Conservation (phyloP, 2,113 vertebrate species). For the Leptosomus discolor region DNA sequence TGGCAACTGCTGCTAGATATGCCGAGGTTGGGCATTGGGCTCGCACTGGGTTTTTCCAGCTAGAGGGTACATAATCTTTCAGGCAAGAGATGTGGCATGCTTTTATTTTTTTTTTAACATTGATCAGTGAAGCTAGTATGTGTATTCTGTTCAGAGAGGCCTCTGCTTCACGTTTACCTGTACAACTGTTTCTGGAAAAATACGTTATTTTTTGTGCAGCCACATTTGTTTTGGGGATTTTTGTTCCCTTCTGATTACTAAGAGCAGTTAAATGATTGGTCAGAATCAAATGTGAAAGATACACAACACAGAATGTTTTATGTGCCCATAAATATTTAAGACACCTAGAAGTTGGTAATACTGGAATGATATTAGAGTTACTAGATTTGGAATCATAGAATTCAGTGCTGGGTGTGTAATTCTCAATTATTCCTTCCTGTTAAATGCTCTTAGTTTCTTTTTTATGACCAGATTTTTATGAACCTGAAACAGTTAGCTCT, state of each 20-base stretch:
- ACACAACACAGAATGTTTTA: neutral
- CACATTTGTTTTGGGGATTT: neutral
- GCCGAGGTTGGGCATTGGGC: neutral
- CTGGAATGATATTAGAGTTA: neutral
- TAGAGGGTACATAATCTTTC: fast-evolving
- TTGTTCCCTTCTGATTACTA: neutral
- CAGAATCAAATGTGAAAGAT: neutral
- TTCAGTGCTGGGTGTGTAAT: neutral
- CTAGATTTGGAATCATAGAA: neutral
- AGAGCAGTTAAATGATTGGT: neutral
- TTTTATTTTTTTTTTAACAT: fast-evolving
- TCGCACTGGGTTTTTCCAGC: neutral
- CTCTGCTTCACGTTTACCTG: neutral
- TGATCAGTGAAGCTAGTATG: neutral
- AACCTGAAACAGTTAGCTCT: neutral
- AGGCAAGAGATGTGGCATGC: neutral
- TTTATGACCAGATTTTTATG: neutral
- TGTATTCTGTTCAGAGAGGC: neutral
- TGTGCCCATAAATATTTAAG: neutral
- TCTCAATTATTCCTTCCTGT: neutral
- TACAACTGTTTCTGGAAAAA: neutral
- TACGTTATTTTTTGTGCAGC: neutral
- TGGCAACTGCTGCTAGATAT: neutral
- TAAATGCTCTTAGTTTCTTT: neutral
- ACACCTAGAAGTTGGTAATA: neutral